phyloP scores from a whole-genome alignment of 2,797 vertebrate genomes.

The Rhinogobio ventralis region DNA sequence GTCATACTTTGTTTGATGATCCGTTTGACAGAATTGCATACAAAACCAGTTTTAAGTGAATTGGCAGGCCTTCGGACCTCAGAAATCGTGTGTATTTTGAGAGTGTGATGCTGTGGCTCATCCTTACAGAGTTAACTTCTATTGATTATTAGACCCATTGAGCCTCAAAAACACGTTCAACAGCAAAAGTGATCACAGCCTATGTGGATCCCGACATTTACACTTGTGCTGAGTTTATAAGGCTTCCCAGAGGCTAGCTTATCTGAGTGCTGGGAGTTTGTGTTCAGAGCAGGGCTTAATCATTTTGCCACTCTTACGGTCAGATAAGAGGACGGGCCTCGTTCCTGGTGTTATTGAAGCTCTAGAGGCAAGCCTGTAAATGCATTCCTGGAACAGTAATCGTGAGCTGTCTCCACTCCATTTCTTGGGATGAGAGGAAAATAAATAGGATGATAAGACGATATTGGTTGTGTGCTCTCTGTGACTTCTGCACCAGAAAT shows the following conservation, averaged over 20 bases:
- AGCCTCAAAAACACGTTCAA: conserved; percentile 53
- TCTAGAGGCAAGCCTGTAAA: conserved; percentile 66
- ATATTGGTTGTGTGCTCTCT: conserved; percentile 50
- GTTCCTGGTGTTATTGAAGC: conserved; percentile 54
- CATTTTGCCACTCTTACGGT: conserved; percentile 13
- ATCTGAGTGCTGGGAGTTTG: conserved; percentile 3
- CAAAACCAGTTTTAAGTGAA: conserved; percentile 15
- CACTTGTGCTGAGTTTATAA: conserved; percentile 13
- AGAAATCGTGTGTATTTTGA: neutral
- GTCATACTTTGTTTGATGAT: neutral
- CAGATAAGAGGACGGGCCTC: conserved; percentile 14
- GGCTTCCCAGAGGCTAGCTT: neutral
- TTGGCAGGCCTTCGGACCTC: neutral
- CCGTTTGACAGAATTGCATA: neutral
- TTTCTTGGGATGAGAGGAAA: conserved; percentile 65
- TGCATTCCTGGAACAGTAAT: conserved; percentile 66
- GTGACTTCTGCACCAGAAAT: neutral
- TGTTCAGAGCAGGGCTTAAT: neutral
- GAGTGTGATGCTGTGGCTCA: neutral
- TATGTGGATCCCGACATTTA: neutral
- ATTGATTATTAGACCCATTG: conserved; percentile 48
- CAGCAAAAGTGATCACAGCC: neutral
- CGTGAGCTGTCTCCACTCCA: conserved; percentile 51
- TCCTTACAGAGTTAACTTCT: conserved; percentile 52
- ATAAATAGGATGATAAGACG: conserved; percentile 69